Percentiles rank a stretch among this genome's conserved stretches.
These are phyloP conservation scores for Formicarius rufipectus DNA, from an alignment of 2,113 vertebrate species.

Conservation along the genomic window DNA sequence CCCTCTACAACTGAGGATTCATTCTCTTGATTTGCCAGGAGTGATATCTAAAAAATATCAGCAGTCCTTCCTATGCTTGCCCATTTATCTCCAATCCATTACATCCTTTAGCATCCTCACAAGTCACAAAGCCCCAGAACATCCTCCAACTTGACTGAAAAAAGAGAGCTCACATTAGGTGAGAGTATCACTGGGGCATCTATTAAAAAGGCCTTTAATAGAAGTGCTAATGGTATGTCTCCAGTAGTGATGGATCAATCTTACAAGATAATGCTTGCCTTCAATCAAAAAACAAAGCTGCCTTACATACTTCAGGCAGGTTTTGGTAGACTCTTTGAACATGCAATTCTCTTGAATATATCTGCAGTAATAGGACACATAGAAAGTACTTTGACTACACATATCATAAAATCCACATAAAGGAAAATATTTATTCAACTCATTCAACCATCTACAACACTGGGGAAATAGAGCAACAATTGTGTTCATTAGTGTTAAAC, in stretches of 20 bases:
- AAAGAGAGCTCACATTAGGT: background rate
- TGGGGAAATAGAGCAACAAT: background rate
- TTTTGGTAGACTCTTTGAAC: background rate
- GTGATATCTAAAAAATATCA: background rate
- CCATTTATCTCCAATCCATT: background rate
- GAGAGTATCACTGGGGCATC: background rate
- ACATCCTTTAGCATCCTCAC: background rate
- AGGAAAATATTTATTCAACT: background rate
- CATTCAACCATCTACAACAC: background rate
- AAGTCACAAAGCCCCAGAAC: background rate
- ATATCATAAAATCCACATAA: background rate
- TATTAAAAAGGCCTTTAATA: background rate
- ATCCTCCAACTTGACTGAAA: background rate
- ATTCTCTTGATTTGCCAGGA: background rate
- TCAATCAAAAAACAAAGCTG: background rate
- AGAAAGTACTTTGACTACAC: background rate
- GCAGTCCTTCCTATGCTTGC: background rate
- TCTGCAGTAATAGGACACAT: background rate
- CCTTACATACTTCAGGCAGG: background rate
- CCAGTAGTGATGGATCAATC: background rate
- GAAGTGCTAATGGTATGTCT: background rate
- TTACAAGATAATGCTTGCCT: background rate
- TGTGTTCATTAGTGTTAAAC: background rate
- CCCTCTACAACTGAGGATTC: background rate
- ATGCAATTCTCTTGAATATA: background rate